These are phyloP conservation scores for Oreochromis tanganicae DNA, from an alignment of 2,113 vertebrate species.

Conservation along the genomic window DNA sequence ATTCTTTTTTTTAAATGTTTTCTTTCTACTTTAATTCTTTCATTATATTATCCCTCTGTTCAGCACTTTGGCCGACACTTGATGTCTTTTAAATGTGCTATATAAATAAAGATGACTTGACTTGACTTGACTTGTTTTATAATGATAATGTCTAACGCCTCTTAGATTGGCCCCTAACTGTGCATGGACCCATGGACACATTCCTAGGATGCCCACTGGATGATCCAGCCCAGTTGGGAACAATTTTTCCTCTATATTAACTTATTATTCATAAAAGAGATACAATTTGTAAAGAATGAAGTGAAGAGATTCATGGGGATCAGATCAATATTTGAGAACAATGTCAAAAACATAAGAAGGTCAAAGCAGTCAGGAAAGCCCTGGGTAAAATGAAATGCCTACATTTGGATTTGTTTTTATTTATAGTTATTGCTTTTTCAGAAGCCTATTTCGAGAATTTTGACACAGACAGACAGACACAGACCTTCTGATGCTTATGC, in stretches of 20 bases:
- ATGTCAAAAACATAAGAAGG: background rate
- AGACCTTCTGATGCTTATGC: background rate
- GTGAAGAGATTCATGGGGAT: background rate
- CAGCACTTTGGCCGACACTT: too few species aligned
- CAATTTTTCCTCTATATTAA: background rate
- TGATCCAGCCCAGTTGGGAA: background rate
- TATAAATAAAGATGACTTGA: too few species aligned
- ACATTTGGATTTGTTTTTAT: background rate
- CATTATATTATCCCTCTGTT: too few species aligned
- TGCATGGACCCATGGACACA: background rate
- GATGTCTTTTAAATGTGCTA: too few species aligned
- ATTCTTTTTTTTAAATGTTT: too few species aligned
- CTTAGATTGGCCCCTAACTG: background rate
- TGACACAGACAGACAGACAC: too few species aligned
- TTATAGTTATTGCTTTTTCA: background rate
- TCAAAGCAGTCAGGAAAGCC: background rate
- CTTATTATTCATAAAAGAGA: background rate
- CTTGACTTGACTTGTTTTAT: background rate
- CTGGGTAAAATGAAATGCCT: background rate
- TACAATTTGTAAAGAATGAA: background rate
- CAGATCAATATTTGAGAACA: background rate
- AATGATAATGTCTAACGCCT: background rate
- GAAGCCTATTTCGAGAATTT: background rate
- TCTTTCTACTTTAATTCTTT: too few species aligned
- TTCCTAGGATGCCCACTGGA: background rate